Base-by-base conservation (phyloP, 2,888 invertebrate species). In the Sicus ferrugineus region DNA sequence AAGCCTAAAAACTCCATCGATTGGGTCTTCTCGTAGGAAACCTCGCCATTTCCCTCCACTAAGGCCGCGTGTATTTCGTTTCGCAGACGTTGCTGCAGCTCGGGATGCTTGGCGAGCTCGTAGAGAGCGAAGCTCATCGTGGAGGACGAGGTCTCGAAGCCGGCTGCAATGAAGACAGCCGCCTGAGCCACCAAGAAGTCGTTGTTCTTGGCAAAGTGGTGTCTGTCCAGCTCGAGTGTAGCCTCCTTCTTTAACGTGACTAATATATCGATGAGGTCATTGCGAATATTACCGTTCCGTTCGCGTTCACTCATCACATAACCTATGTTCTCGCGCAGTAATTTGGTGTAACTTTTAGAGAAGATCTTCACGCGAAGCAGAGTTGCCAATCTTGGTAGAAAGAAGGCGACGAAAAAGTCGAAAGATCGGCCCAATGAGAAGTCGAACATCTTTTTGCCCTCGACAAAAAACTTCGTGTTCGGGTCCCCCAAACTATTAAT, bases 1-100 rank as follows among this genome's bases (percentile, higher is more conserved):
- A 84, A 86, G 70, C 83, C 79, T 31, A 88, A 76, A 74, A 87
- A 87, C 62, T 81, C 77, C 82, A 88, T 78, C 9, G 85, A 79
- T 19, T 79, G 76, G 9, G 88, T 76, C 19, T 78, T 78, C 23
- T 87, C 86, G 71, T 87, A 87, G 0, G 82, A 81, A 11, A 87
- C 30, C 42, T 78, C 77, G 0, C 86, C 86, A 21, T 81, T 78
- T 23, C 82, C 79, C 26, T 80, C 78, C 2, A 77, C 16, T 9
- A 86, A 61, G 0, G 82, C 80, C 3, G 81, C 75, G 52, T 83
- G 78, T 5, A 88, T 85, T 79, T 88, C 88, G 2, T 77, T 58
- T 4, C 86, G 77, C 9, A 87, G 70, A 28, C 81, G 81, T 1
- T 82, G 74, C 72, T 88, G 88, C 6, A 86, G 66, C 1, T 84